These are phyloP conservation scores for Miltochrista miniata DNA, from an alignment of 2,888 invertebrate genomes.

Conservation along the genomic window DNA sequence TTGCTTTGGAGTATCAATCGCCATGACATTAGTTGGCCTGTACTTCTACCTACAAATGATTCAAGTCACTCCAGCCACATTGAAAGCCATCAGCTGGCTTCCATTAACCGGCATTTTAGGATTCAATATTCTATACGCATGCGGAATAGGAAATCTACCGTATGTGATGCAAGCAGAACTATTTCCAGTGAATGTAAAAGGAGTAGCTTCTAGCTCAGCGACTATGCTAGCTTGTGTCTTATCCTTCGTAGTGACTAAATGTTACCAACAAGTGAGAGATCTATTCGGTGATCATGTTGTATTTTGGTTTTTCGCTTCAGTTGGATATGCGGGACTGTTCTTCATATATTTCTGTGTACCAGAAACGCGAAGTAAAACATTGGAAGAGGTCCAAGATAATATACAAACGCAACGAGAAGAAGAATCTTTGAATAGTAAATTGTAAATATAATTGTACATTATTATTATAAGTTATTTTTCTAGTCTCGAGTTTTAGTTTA, in stretches of 20 bases:
- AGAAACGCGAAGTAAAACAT: constrained; percentile 85
- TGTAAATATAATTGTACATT: too few species aligned
- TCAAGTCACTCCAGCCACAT: constrained; percentile 53
- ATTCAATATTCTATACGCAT: constrained; percentile 83
- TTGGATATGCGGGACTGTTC: constrained; percentile 81
- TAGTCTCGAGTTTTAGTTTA: too few species aligned
- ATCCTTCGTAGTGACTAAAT: constrained; percentile 83
- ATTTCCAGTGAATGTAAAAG: constrained; percentile 86
- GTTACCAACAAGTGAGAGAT: constrained; percentile 83
- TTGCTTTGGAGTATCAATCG: constrained; percentile 79
- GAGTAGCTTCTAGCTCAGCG: constrained; percentile 82
- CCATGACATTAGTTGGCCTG: constrained; percentile 73
- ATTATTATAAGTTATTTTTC: too few species aligned
- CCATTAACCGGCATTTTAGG: constrained; percentile 81
- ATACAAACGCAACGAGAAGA: constrained; percentile 61
- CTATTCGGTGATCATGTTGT: constrained; percentile 82
- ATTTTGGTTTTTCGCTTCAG: constrained; percentile 82
- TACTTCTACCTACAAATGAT: constrained; percentile 81
- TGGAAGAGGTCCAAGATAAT: constrained; percentile 84
- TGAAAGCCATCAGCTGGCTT: constrained; percentile 71
- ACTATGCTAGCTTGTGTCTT: constrained; percentile 82
- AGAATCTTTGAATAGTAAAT: constrained; percentile 35
- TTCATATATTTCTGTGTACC: constrained; percentile 84
- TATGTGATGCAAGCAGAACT: constrained; percentile 86
- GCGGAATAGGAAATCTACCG: constrained; percentile 84